phyloP scores from a whole-genome alignment of 2,888 invertebrate species.

The Torymus auratus region DNA sequence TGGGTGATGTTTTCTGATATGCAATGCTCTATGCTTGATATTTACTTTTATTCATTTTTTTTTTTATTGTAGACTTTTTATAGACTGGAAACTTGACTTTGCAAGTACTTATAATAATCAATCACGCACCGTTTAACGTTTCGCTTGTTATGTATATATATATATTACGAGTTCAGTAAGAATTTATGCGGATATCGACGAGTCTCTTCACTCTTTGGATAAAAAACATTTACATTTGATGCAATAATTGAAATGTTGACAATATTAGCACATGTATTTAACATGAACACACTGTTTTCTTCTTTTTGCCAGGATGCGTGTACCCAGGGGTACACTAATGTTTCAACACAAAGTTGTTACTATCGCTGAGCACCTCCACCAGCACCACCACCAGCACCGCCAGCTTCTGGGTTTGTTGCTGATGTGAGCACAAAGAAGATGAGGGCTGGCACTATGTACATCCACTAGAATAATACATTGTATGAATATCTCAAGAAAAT shows the following conservation, averaged over 20 bases:
- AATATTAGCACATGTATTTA: conserved; percentile 8
- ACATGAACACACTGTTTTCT: conserved; percentile 16
- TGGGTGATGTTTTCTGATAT: too few relatives aligned
- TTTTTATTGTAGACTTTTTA: too few relatives aligned
- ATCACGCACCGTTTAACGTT: background rate
- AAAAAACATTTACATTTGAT: conserved; percentile 27
- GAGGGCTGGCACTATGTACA: conserved; percentile 97
- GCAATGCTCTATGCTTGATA: too few relatives aligned
- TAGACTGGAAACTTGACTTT: too few relatives aligned
- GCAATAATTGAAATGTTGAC: conserved; percentile 5
- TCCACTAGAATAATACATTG: conserved; percentile 87
- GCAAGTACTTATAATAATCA: too few relatives aligned
- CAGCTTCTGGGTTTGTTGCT: conserved; percentile 87
- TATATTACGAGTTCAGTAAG: conserved; percentile 34
- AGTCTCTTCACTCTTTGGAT: conserved; percentile 22
- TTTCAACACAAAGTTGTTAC: conserved; percentile 59
- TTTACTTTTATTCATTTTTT: background rate
- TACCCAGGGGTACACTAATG: conserved; percentile 29
- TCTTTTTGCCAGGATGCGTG: background rate
- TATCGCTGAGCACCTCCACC: conserved; percentile 71
- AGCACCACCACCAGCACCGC: conserved; percentile 70
- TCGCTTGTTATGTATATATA: conserved; percentile 5
- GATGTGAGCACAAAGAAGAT: conserved; percentile 94
- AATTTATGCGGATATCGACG: conserved; percentile 39
- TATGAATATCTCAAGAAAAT: conserved; percentile 23